These are phyloP conservation scores for Malacoctenus gilli DNA, from an alignment of 2,797 vertebrate genomes.

Conservation along the genomic window DNA sequence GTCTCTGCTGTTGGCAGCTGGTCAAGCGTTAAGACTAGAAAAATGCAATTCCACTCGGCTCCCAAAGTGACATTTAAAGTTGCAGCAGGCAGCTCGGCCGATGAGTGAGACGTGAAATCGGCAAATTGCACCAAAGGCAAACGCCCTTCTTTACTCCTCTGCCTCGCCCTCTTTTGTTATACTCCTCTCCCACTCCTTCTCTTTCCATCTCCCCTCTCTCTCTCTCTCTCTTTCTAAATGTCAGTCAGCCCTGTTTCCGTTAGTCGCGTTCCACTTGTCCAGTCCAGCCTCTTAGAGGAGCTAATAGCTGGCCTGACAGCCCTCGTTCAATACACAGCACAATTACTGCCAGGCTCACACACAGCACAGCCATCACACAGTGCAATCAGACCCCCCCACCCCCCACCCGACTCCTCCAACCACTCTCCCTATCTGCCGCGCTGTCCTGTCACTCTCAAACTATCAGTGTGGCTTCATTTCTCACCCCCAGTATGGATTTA, in stretches of 20 bases:
- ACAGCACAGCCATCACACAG: slow-evolving; percentile 21
- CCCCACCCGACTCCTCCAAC: background rate
- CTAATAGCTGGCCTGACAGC: slow-evolving; percentile 62
- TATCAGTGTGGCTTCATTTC: slow-evolving; percentile 34
- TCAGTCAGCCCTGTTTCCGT: slow-evolving; percentile 41
- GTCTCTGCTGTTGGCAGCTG: background rate
- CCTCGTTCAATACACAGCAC: slow-evolving; percentile 52
- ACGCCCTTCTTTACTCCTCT: background rate
- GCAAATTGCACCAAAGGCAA: background rate
- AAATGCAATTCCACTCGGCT: background rate
- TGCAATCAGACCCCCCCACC: slow-evolving; percentile 47
- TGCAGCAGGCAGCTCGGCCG: slow-evolving; percentile 5
- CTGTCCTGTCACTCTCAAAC: slow-evolving; percentile 39
- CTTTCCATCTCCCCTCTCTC: background rate
- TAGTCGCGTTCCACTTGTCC: slow-evolving; percentile 40
- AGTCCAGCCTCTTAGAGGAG: slow-evolving; percentile 43
- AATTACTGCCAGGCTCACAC: slow-evolving; percentile 60
- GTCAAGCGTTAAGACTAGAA: background rate
- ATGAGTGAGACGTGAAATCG: slow-evolving; percentile 36
- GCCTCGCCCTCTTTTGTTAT: slow-evolving; percentile 12
- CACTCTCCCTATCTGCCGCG: slow-evolving; percentile 25
- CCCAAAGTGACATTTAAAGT: slow-evolving; percentile 29
- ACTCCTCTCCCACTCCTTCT: background rate
- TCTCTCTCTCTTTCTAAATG: slow-evolving; percentile 43
- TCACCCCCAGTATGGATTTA: slow-evolving; percentile 35